Evolutionary conservation across 2,888 invertebrate species (phyloP), one percentile per base, ranked within the genome.

Genomic region (Sympetrum striolatum): DNA sequence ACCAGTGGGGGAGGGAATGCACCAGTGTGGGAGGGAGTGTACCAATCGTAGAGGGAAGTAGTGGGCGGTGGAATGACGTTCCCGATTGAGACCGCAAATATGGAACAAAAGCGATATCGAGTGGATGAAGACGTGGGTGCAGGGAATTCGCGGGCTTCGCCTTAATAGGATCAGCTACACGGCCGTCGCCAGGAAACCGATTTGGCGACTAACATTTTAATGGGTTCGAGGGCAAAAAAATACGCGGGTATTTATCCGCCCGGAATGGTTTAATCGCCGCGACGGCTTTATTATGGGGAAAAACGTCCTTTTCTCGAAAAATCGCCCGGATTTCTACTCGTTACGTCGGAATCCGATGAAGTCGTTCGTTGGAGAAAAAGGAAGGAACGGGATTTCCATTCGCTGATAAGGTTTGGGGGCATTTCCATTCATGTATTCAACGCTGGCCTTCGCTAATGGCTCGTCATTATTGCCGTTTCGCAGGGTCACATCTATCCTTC

Each of bases 1-100:
- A n/a, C n/a, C n/a, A n/a, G n/a, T n/a, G n/a, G n/a, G n/a, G n/a
- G n/a, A n/a, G n/a, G n/a, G n/a, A n/a, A n/a, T n/a, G n/a, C n/a
- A n/a, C 44, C 1, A n/a, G 81, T 12, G 44, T 22, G 39, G 0
- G 81, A 25, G 15, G 81, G 31, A 31, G 81, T 31, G 53, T 48
- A n/a, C n/a, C n/a, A n/a, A n/a, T n/a, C n/a, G n/a, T n/a, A n/a
- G n/a, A n/a, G n/a, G 81, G 53, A 48, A 81, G 58, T 35, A 58
- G 35, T 31, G 35, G 53, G 82, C 53, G 58, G 81, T 48, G 44
- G 48, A 58, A 35, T 82, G 37, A 60, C 60, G 86, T n/a, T 15
- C 60, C 31, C 58, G 86, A 86, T 86, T 86, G 86, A 86, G 86
- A 60, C 86, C 39, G 86, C 86, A 86, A 86, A 86, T 86, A 86